Evolutionary conservation across 1,140 invertebrate genomes (phyloP), one percentile per base, ranked within the genome.

Genomic region (Atta texana): DNA sequence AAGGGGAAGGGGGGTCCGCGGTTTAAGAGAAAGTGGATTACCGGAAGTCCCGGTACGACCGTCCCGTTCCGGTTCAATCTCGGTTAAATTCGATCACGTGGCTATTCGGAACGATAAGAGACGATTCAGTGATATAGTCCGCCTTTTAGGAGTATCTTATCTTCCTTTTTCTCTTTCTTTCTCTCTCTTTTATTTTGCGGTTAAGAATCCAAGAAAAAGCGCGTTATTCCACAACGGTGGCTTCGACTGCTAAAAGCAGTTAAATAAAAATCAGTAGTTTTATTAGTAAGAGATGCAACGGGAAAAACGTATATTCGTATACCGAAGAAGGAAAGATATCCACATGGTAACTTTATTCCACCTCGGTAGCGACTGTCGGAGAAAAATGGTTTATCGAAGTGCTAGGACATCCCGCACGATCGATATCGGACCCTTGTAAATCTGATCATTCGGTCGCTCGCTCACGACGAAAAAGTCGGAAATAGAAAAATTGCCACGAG

Each of bases 1-100:
- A 82, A 86, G 90, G 4, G 89, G 86, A 64, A 0, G 3, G 31
- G 31, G 31, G 89, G 82, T 53, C 82, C 86, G 89, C 87, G 89
- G 89, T 91, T 91, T 90, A 91, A 90, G 89, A 89, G 92, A 92
- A 93, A 93, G 92, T 93, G 92, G 92, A 93, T 93, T 93, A 93
- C 90, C 87, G 90, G 87, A 87, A 92, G 91, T 92, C 90, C 81
- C 88, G 86, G 69, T 66, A 91, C 89, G 86, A 91, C 81, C 88
- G 85, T 86, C 87, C 88, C 89, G 81, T 71, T 86, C 80, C 87
- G 87, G 89, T 90, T 80, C 87, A 91, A 92, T 91, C 82, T 87
- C 88, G 61, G 72, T 39, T 90, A 89, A 93, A 93, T 91, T 93
- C 87, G 92, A 93, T 93, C 91, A 88, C 82, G 87, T 86, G 89